Base-by-base conservation (phyloP, 1,140 invertebrate species). In the Drosophila funebris region DNA sequence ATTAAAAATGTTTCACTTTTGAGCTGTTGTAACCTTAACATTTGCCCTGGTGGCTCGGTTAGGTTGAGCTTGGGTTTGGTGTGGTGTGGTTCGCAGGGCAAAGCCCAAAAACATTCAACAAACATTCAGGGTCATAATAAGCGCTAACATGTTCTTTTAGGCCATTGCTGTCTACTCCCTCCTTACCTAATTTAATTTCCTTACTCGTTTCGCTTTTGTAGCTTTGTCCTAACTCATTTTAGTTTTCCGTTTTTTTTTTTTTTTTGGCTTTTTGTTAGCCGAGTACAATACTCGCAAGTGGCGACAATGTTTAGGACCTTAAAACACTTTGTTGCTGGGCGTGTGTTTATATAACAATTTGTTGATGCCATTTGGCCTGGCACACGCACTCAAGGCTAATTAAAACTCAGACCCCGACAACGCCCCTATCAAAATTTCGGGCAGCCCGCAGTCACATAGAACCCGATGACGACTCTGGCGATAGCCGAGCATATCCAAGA, bases 301-400 rank as follows among this genome's bases (percentile, higher is more conserved):
- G 71, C 82, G 81, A 82, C 78, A 85, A 85, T 85, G 78, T 75
- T 87, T 82, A 72, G 72, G 82, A 70, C 16, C 82, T 82, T 68
- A 75, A 82, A 87, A 72, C 78, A 75, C 58, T 88, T 87, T 82
- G 82, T 82, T 82, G 82, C 72, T 82, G 56, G 73, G 81, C 73
- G 68, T 82, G 83, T 75, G 73, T 62, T 85, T 88, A 87, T 78
- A 75, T 85, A 85, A 85, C 82, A 76, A 85, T 88, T 85, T 87
- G 83, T 85, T 73, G 69, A 77, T 78, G 81, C 81, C 80, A n/a
- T 83, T 83, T 76, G 81, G 71, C 67, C 66, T 50, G 41, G 33
- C 46, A 56, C 82, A 88, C 82, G 82, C 82, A 88, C 82, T 85
- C 82, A 87, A 81, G 78, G 74, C 82, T 85, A 85, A 85, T 85